These are phyloP conservation scores for Entelurus aequoreus DNA, from an alignment of 2,113 vertebrate genomes.

Conservation along the genomic window DNA sequence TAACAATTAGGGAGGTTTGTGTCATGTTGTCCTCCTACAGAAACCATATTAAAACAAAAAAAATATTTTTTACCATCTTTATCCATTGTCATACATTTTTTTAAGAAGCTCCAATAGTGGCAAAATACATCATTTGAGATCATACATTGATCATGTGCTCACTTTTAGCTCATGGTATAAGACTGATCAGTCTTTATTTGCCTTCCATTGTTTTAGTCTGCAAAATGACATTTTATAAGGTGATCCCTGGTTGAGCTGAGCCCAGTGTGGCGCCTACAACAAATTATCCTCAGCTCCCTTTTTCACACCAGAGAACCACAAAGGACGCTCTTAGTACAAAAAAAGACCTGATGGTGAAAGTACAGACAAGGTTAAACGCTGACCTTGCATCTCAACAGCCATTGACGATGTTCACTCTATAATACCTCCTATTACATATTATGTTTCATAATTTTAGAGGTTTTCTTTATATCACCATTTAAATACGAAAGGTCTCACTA, in stretches of 20 bases:
- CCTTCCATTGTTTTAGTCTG: background rate
- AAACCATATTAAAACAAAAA: no score
- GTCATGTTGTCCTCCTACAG: no score
- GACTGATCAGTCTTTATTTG: no score
- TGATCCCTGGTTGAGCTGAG: background rate
- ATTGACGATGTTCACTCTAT: slow-evolving; percentile 37
- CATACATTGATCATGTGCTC: background rate
- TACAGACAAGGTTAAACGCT: slow-evolving; percentile 31
- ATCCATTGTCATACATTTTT: no score
- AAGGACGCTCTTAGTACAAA: slow-evolving; percentile 24
- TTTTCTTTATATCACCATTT: no score
- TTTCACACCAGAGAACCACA: slow-evolving; percentile 29
- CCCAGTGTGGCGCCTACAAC: slow-evolving; percentile 1
- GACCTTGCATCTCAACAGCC: slow-evolving; percentile 20
- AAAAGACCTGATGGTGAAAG: slow-evolving; percentile 35
- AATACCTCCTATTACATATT: background rate
- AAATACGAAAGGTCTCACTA: no score
- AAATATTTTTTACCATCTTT: no score
- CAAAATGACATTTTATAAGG: background rate
- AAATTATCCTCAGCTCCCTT: slow-evolving; percentile 23
- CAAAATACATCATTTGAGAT: background rate
- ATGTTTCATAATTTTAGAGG: no score
- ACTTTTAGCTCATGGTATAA: no score
- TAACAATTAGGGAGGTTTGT: no score
- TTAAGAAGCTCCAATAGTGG: background rate